Base-by-base conservation (phyloP, 1,140 invertebrate species). In the Drosophila yakuba region DNA sequence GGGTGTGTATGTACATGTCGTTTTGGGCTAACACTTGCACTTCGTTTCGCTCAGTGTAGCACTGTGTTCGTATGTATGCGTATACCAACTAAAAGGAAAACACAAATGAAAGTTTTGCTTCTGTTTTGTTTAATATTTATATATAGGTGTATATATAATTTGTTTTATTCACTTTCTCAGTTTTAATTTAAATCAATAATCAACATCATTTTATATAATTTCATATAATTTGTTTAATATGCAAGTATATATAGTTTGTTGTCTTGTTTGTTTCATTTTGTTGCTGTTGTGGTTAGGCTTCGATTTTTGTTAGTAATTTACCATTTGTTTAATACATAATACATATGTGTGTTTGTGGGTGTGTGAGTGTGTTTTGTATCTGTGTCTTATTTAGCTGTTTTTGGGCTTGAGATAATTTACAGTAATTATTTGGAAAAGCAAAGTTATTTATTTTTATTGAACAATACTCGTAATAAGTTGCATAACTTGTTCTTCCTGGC, bases 151-250 rank as follows among this genome's bases (percentile, higher is more conserved):
- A 73, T 81, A 71, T 90, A 76, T 84, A 78, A 74, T 90, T 85
- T 73, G 45, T 76, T 82, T 84, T 91, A 74, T 80, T 84, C 79
- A 72, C 79, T 80, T 80, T 72, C 54, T 84, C 85, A 89, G 71
- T 83, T 74, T 75, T 76, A 75, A 75, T 75, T 90, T 85, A 91
- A 91, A 91, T 91, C 77, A 91, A 91, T 86, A 90, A 90, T 85
- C 86, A 90, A 90, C 81, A 90, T 86, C 84, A 74, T 89, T 78
- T 89, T 74, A 82, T 86, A 88, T 90, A 78, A 82, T 88, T 75
- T 90, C 56, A 80, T 88, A 82, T 91, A 88, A 83, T 73, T 66
- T 72, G 66, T 86, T 82, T 73, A 88, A 90, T 90, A 88, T 83
- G 77, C 77, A 88, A 89, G 83, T 86, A 78, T 85, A 73, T 84